Percentiles rank a stretch among this genome's conserved stretches.
Conservation (phyloP, 1,140 invertebrate species). For the Drosophila paulistorum region DNA sequence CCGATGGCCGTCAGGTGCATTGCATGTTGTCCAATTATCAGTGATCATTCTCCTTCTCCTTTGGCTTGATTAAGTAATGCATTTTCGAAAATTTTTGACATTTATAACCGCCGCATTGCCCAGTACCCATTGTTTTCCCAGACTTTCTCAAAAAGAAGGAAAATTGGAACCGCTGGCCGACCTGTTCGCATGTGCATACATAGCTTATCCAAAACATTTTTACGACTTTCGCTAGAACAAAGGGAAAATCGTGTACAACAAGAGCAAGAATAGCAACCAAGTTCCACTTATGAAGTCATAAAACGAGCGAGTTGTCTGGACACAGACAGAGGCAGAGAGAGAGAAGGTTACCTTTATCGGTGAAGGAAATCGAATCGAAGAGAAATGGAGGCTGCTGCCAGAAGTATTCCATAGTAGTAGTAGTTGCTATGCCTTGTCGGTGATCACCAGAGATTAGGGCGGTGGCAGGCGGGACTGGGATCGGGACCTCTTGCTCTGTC, state of each 20-base stretch:
- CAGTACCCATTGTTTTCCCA: conserved; percentile 51
- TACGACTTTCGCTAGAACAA: conserved; percentile 79
- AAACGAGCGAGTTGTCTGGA: conserved; percentile 46
- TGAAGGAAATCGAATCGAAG: conserved; percentile 44
- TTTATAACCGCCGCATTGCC: conserved; percentile 55
- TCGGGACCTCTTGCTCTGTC: not conserved
- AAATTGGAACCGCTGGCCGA: conserved; percentile 13
- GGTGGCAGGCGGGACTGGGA: conserved; percentile 24
- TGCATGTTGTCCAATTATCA: conserved; percentile 45
- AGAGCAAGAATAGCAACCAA: conserved; percentile 62
- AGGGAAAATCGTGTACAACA: conserved; percentile 64
- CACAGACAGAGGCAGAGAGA: not conserved
- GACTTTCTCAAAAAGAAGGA: conserved; percentile 39
- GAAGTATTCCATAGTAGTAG: not conserved
- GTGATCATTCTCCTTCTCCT: not conserved
- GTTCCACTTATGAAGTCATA: conserved; percentile 81
- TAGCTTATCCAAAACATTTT: conserved; percentile 62
- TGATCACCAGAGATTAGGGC: conserved; percentile 45
- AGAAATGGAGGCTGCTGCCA: conserved; percentile 29
- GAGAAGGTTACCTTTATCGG: conserved; percentile 51
- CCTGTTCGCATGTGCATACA: not conserved
- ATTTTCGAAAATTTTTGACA: conserved; percentile 68
- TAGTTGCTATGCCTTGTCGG: too few relatives aligned
- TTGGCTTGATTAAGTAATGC: conserved; percentile 68
- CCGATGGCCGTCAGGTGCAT: conserved; percentile 11